Percentiles rank a stretch among this genome's conserved stretches.
Conservation (phyloP, 2,797 vertebrate species). For the Lutjanus campechanus region DNA sequence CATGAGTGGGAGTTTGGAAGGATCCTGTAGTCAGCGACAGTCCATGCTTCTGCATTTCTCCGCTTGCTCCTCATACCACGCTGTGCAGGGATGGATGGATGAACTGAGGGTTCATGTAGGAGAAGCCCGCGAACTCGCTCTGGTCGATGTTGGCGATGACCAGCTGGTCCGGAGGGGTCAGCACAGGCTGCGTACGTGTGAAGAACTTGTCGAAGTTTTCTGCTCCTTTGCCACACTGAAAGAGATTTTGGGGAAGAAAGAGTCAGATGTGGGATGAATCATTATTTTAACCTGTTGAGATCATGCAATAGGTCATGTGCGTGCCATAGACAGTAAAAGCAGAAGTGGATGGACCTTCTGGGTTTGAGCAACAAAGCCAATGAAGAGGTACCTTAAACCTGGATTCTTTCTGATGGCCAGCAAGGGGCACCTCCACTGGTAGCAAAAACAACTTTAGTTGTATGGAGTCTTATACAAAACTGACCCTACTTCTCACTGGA, state of each 20-base stretch:
- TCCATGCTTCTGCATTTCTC: conserved; percentile 43
- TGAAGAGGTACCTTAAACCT: no score
- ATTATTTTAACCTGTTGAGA: conserved; percentile 5
- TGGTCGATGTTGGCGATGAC: conserved; percentile 99
- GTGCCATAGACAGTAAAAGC: neutral
- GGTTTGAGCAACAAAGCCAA: no score
- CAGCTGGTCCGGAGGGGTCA: conserved; percentile 97
- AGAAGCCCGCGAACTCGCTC: conserved; percentile 97
- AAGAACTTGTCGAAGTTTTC: conserved; percentile 99
- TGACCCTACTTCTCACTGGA: no score
- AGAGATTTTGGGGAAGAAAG: conserved; percentile 12
- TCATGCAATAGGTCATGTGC: no score
- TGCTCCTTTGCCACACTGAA: conserved; percentile 95
- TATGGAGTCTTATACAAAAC: no score
- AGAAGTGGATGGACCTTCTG: neutral
- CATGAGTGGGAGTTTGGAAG: conserved; percentile 54
- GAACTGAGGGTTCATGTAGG: conserved; percentile 95
- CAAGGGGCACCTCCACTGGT: no score
- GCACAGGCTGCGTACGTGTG: conserved; percentile 94
- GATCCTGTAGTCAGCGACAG: conserved; percentile 54
- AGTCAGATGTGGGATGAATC: neutral
- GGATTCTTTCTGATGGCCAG: no score
- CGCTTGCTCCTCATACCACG: conserved; percentile 87
- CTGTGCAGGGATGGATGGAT: conserved; percentile 90
- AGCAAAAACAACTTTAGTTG: no score